Conservation (phyloP, 1,140 invertebrate species). For the Tenebrio molitor region DNA sequence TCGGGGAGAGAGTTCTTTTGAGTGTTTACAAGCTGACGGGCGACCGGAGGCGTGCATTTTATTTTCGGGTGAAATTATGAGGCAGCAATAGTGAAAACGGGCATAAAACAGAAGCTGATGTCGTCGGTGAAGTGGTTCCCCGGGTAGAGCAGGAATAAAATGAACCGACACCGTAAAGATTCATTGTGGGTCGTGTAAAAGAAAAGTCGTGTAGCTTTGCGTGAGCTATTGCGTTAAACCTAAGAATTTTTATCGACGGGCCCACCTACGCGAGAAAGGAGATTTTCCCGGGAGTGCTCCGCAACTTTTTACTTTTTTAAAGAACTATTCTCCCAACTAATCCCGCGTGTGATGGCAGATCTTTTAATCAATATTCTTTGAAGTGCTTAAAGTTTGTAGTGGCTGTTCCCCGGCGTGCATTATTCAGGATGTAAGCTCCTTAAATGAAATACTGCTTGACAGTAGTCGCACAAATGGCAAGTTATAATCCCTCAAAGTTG, state of each 20-base stretch:
- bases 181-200: constrained; percentile 37
- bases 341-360: constrained; percentile 21
- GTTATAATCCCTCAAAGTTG: constrained; percentile 31
- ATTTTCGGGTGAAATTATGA: not conserved
- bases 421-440: constrained; percentile 37
- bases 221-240: constrained; percentile 38
- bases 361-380: constrained; percentile 37
- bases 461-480: constrained; percentile 25
- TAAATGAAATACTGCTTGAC: constrained; percentile 38
- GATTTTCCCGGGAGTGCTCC: constrained; percentile 14
- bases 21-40: too few species aligned
- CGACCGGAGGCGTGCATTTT: not conserved
- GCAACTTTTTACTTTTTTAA: constrained; percentile 21
- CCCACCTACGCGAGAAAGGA: constrained; percentile 17
- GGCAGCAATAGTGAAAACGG: constrained; percentile 24
- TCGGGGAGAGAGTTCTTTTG: not conserved
- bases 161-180: constrained; percentile 24
- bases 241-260: constrained; percentile 37
- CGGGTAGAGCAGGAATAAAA: constrained; percentile 20
- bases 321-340: constrained; percentile 21
- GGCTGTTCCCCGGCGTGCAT: constrained; percentile 20
- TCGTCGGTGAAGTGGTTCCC: constrained; percentile 21
- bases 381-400: constrained; percentile 20
- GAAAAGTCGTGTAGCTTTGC: constrained; percentile 38
- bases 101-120: constrained; percentile 36